phyloP scores from a whole-genome alignment of 1,140 invertebrate genomes.

The Paracyclopina nana region DNA sequence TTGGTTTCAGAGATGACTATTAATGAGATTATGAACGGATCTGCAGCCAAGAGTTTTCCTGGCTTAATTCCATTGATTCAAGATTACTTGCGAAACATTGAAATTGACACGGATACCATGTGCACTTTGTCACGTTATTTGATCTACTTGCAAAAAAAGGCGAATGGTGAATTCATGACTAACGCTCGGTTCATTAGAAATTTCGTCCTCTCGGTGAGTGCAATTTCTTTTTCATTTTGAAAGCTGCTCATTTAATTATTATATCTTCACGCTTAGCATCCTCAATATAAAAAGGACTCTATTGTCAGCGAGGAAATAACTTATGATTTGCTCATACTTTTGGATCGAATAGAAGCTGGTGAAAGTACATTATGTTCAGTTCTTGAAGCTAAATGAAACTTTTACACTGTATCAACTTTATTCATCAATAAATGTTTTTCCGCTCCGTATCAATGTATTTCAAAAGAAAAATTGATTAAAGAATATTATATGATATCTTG shows the following conservation, averaged over 20 bases:
- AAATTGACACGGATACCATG: slow-evolving; percentile 86
- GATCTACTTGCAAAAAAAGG: slow-evolving; percentile 71
- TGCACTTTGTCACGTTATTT: slow-evolving; percentile 94
- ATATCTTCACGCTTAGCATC: slow-evolving; percentile 5
- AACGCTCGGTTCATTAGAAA: slow-evolving; percentile 78
- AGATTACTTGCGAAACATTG: slow-evolving; percentile 75
- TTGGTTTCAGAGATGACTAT: slow-evolving; percentile 57
- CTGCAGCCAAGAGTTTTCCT: slow-evolving; percentile 60
- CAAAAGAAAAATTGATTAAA: no score
- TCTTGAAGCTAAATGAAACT: no score
- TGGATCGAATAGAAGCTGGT: not conserved
- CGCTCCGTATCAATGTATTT: no score
- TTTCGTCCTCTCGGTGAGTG: slow-evolving; percentile 55
- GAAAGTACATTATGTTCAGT: no score
- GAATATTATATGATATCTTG: no score
- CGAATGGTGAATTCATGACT: slow-evolving; percentile 62
- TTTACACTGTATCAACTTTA: no score
- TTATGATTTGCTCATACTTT: slow-evolving; percentile 55
- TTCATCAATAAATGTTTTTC: no score
- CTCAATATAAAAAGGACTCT: slow-evolving; percentile 40
- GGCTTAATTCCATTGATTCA: slow-evolving; percentile 85
- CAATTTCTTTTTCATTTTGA: not conserved
- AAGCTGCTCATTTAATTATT: slow-evolving; percentile 11
- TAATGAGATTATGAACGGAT: slow-evolving; percentile 90
- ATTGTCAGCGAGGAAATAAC: slow-evolving; percentile 67